Conservation (phyloP, 2,888 invertebrate species). For the Mimumesa dahlbomi region DNA sequence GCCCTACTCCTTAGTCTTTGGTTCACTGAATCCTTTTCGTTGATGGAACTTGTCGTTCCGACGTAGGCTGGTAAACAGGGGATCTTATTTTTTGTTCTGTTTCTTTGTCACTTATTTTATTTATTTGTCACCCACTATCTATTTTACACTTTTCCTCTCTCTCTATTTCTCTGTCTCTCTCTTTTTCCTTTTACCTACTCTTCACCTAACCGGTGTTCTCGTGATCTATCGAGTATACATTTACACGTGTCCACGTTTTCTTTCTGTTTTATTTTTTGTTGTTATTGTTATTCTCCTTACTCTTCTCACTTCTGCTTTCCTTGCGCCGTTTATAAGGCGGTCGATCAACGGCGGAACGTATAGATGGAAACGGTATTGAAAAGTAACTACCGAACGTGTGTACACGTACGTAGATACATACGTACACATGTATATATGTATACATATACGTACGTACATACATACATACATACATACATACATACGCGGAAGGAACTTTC, state of each 20-base stretch:
- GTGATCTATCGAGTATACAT: no score
- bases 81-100: neutral
- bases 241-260: conserved; percentile 17
- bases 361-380: conserved; percentile 31
- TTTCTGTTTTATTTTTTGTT: conserved; percentile 36
- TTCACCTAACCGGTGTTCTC: no score
- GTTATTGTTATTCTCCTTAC: no score
- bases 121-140: neutral
- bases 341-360: conserved; percentile 66
- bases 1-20: neutral
- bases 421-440: no score
- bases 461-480: neutral
- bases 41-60: conserved; percentile 17
- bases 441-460: neutral
- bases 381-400: conserved; percentile 27
- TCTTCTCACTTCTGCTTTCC: no score
- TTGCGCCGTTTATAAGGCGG: conserved; percentile 54
- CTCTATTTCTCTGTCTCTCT: conserved; percentile 27
- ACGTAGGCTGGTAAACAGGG: conserved; percentile 19
- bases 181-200: conserved; percentile 36
- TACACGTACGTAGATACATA: no score
- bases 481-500: conserved; percentile 51
- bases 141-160: conserved; percentile 16
- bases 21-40: conserved; percentile 19
- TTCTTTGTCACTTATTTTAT: neutral